A percentile compares a stretch with the other conserved stretches of the same genome.
Evolutionary conservation across 2,888 invertebrate species (phyloP).

Genomic region (Calameuta idolon): DNA sequence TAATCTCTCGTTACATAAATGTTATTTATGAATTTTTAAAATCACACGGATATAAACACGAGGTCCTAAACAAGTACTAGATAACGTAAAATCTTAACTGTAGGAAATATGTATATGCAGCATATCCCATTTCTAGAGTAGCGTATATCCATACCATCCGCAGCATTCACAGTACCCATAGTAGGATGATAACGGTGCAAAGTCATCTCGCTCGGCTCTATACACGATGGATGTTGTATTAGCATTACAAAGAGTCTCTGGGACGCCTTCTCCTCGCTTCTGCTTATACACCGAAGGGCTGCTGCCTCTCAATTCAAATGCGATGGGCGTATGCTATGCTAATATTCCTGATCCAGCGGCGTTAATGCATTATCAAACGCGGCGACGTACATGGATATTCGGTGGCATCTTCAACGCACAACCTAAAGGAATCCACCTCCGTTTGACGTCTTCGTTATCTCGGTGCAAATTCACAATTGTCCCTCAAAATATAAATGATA

Average conservation of each 20-base stretch:
- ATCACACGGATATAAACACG: too few species aligned
- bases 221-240: constrained; percentile 61
- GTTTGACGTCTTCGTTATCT: constrained; percentile 7
- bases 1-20: too few species aligned
- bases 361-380: constrained; percentile 66
- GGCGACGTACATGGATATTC: constrained; percentile 32
- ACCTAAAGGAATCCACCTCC: not conserved
- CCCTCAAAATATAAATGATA: too few species aligned
- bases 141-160: too few species aligned
- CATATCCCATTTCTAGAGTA: too few species aligned
- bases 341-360: constrained; percentile 63
- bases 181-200: constrained; percentile 13
- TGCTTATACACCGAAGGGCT: constrained; percentile 55
- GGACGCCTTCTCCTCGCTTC: constrained; percentile 64
- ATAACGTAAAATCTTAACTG: too few species aligned
- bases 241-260: constrained; percentile 67
- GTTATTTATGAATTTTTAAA: too few species aligned
- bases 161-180: too few species aligned
- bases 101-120: too few species aligned
- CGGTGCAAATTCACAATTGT: not conserved
- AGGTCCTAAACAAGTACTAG: too few species aligned
- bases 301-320: constrained; percentile 62
- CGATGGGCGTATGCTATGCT: constrained; percentile 67
- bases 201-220: constrained; percentile 34
- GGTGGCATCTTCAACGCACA: constrained; percentile 9